Percentiles rank a stretch among this genome's conserved stretches.
These are phyloP conservation scores for Microctonus brassicae DNA, from an alignment of 2,888 invertebrate genomes.

Conservation along the genomic window DNA sequence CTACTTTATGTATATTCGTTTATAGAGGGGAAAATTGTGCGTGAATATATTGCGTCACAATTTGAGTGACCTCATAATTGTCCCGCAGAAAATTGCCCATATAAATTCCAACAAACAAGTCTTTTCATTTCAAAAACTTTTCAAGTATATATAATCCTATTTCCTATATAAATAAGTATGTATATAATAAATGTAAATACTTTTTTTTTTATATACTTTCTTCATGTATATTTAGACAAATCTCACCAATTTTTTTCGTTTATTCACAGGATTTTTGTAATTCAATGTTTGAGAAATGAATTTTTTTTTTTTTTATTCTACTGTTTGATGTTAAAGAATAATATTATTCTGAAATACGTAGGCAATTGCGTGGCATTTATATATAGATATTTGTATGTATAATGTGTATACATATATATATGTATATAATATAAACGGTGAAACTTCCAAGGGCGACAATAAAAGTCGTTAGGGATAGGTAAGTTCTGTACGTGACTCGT, in stretches of 20 bases:
- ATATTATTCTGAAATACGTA: not conserved
- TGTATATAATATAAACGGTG: not conserved
- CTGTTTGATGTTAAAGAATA: not conserved
- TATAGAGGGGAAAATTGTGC: conserved; percentile 24
- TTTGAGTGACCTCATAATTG: conserved; percentile 35
- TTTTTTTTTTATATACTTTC: no score
- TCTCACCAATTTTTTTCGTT: not conserved
- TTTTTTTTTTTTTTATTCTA: not conserved
- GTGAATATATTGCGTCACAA: conserved; percentile 24
- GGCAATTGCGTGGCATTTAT: conserved; percentile 6
- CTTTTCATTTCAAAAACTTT: not conserved
- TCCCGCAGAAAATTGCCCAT: conserved; percentile 26
- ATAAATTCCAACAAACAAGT: conserved; percentile 26
- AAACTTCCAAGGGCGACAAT: conserved; percentile 27
- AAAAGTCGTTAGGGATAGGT: conserved; percentile 38
- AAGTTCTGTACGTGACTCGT: conserved; percentile 37
- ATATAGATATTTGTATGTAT: no score
- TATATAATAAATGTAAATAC: no score
- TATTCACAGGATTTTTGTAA: not conserved
- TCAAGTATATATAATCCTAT: no score
- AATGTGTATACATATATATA: no score
- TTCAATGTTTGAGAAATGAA: not conserved
- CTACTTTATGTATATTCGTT: not conserved
- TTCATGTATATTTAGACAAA: not conserved
- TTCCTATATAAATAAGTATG: no score